Percentiles rank a stretch among this genome's conserved stretches.
phyloP scores from a whole-genome alignment of 2,888 invertebrate genomes.

The Metallyticus violacea region DNA sequence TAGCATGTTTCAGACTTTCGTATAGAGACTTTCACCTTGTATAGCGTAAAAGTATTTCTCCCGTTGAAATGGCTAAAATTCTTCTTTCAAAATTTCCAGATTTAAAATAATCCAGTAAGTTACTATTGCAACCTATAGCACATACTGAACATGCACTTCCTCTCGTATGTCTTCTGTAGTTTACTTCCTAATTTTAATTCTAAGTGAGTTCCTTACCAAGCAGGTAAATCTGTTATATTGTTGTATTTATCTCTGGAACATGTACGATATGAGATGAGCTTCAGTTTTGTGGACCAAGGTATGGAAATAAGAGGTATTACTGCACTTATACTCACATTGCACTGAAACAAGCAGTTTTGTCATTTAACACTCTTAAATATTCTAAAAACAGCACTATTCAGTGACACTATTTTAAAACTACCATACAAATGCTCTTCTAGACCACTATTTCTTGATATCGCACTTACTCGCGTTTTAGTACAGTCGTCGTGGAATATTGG shows the following conservation, averaged over 20 bases:
- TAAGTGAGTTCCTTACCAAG: too few species aligned
- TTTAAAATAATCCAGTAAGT: too few species aligned
- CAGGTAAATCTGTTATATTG: background rate
- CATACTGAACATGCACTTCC: background rate
- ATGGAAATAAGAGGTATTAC: background rate
- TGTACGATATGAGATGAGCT: background rate
- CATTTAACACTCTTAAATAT: background rate
- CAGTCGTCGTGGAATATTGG: background rate
- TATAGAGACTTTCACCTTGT: too few species aligned
- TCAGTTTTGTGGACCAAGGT: background rate
- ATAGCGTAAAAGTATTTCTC: too few species aligned
- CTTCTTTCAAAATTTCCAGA: too few species aligned
- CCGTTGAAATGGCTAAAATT: too few species aligned
- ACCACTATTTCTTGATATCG: background rate
- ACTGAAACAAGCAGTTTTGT: background rate
- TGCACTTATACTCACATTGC: background rate
- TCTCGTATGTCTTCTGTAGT: background rate
- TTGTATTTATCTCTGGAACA: background rate
- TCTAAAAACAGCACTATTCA: background rate
- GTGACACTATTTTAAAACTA: background rate
- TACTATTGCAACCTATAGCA: background rate
- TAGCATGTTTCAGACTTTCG: too few species aligned
- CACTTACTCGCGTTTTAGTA: background rate
- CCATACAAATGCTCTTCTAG: background rate
- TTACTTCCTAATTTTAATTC: background rate